Conservation (phyloP, 2,888 invertebrate species). For the Hypena proboscidalis region DNA sequence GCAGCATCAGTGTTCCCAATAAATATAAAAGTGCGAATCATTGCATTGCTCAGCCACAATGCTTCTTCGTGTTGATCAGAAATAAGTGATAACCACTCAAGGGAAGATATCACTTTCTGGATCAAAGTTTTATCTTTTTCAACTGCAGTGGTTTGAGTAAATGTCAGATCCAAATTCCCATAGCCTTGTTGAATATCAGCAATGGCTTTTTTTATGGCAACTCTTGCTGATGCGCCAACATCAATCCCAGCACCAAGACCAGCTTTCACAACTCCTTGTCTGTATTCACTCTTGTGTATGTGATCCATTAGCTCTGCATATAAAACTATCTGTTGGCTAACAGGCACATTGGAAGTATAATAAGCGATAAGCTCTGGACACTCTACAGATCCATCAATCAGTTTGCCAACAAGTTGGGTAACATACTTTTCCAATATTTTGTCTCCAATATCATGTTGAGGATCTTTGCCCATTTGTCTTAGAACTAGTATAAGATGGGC, state of each 20-base stretch:
- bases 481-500: slow-evolving; percentile 94
- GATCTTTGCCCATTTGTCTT: slow-evolving; percentile 90
- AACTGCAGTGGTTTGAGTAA: slow-evolving; percentile 88
- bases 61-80: slow-evolving; percentile 92
- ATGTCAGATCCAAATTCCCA: slow-evolving; percentile 81
- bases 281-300: slow-evolving; percentile 87
- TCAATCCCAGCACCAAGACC: slow-evolving; percentile 91
- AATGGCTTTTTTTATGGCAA: slow-evolving; percentile 91
- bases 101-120: slow-evolving; percentile 78
- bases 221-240: slow-evolving; percentile 92
- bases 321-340: slow-evolving; percentile 74
- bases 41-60: slow-evolving; percentile 94
- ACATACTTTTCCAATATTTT: slow-evolving; percentile 91
- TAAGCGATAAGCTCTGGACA: slow-evolving; percentile 93
- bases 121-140: slow-evolving; percentile 77
- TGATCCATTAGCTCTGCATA: slow-evolving; percentile 90
- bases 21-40: slow-evolving; percentile 93
- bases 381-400: slow-evolving; percentile 81
- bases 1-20: slow-evolving; percentile 94
- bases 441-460: slow-evolving; percentile 89
- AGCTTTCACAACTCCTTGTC: slow-evolving; percentile 88
- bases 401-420: slow-evolving; percentile 87
- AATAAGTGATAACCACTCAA: slow-evolving; percentile 95
- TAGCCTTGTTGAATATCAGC: slow-evolving; percentile 75
- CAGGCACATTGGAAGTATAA: slow-evolving; percentile 92